Evolutionary conservation across 2,888 invertebrate species (phyloP).

Genomic region (Oxytorus armatus): DNA sequence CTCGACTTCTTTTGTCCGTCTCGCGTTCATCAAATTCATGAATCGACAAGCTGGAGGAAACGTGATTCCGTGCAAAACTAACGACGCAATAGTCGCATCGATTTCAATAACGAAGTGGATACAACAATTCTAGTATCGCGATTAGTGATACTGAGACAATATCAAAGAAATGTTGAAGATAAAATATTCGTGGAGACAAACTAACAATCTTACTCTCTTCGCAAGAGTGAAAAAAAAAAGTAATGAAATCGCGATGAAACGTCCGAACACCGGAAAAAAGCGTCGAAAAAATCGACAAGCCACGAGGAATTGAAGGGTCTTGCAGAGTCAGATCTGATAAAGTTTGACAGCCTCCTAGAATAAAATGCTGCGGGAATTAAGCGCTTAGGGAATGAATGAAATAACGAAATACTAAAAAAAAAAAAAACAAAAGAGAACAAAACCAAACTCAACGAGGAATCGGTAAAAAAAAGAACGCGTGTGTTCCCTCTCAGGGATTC

Average conservation of each 20-base stretch:
- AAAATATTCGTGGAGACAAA: too few relatives aligned
- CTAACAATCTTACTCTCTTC: neutral
- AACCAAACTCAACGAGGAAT: constrained; percentile 8
- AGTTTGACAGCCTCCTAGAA: neutral
- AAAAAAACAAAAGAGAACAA: neutral
- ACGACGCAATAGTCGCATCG: neutral
- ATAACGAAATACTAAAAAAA: neutral
- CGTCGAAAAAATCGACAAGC: neutral
- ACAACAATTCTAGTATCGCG: neutral
- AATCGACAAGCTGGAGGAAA: neutral
- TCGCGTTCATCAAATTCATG: neutral
- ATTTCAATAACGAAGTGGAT: constrained; percentile 3
- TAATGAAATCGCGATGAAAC: neutral
- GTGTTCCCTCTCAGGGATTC: constrained; percentile 13
- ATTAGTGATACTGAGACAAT: neutral
- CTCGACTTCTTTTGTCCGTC: constrained; percentile 17
- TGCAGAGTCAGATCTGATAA: neutral
- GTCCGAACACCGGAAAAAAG: neutral
- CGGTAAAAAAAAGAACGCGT: constrained; percentile 4
- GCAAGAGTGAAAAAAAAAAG: neutral
- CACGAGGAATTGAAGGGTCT: neutral
- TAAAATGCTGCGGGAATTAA: neutral
- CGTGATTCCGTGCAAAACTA: neutral
- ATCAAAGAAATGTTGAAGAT: constrained; percentile 1
- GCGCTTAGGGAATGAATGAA: neutral